A percentile compares a stretch with the other conserved stretches of the same genome.
phyloP scores from a whole-genome alignment of 2,888 invertebrate species.

The Operophtera brumata region DNA sequence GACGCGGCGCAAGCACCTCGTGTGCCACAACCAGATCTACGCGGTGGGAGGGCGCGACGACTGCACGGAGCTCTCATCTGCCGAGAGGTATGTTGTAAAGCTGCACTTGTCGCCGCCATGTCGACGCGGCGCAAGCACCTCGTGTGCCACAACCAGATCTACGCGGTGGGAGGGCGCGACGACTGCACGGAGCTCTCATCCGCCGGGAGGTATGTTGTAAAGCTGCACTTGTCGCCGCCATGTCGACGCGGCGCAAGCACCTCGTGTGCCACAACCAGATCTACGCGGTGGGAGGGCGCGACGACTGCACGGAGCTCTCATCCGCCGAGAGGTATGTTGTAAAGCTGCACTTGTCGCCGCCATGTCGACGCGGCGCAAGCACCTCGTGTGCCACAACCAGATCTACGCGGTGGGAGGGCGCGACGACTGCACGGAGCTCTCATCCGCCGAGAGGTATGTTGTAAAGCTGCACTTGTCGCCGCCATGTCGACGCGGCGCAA shows the following conservation, averaged over 20 bases:
- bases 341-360: too few relatives aligned
- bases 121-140: conserved; percentile 98
- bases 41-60: conserved; percentile 99
- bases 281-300: conserved; percentile 98
- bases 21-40: conserved; percentile 98
- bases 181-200: conserved; percentile 97
- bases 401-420: conserved; percentile 99
- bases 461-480: too few relatives aligned
- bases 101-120: conserved; percentile 99
- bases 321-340: conserved; percentile 61
- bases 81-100: conserved; percentile 55
- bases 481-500: conserved; percentile 98
- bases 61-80: conserved; percentile 94
- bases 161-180: conserved; percentile 98
- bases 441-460: conserved; percentile 72
- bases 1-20: conserved; percentile 97
- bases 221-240: conserved; percentile 97
- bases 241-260: conserved; percentile 98
- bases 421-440: conserved; percentile 98
- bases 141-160: conserved; percentile 98
- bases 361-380: conserved; percentile 98
- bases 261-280: conserved; percentile 98
- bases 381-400: conserved; percentile 98
- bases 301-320: conserved; percentile 98
- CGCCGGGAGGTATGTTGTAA: conserved; percentile 56